Conservation (phyloP, 2,113 vertebrate species). For the Ceratotherium simum region DNA sequence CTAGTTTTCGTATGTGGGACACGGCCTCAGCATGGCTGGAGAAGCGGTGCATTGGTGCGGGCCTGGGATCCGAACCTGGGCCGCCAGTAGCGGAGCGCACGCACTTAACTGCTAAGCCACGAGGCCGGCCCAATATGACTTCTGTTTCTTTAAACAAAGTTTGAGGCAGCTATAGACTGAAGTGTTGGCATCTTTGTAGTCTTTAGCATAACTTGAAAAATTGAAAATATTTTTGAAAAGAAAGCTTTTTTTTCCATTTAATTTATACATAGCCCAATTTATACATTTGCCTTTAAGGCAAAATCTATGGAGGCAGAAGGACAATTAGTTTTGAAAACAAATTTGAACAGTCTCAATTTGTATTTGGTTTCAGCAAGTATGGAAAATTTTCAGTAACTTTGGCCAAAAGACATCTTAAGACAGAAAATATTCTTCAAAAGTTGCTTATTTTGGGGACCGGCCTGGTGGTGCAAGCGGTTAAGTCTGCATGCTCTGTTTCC, state of each 20-base stretch:
- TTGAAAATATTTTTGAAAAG: constrained; percentile 1
- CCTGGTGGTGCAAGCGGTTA: no score
- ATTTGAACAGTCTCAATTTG: background rate
- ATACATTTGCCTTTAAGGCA: background rate
- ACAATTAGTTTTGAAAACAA: constrained; percentile 1
- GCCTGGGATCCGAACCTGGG: no score
- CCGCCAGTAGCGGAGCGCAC: no score
- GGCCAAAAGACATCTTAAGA: background rate
- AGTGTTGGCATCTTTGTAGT: background rate
- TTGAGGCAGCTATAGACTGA: background rate
- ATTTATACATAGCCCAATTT: background rate
- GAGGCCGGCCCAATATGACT: background rate
- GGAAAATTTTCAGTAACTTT: background rate
- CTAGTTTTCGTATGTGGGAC: no score
- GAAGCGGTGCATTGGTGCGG: no score
- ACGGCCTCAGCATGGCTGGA: no score
- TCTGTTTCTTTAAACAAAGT: background rate
- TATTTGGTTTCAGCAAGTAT: constrained; percentile 37
- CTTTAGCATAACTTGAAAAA: constrained; percentile 1
- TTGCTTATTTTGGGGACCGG: background rate
- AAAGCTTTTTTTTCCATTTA: background rate
- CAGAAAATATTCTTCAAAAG: constrained; percentile 11
- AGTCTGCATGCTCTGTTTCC: no score
- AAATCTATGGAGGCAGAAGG: background rate
- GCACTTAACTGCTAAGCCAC: no score